Conservation (phyloP, 2,888 invertebrate genomes). For the Metacarcinus magister region DNA sequence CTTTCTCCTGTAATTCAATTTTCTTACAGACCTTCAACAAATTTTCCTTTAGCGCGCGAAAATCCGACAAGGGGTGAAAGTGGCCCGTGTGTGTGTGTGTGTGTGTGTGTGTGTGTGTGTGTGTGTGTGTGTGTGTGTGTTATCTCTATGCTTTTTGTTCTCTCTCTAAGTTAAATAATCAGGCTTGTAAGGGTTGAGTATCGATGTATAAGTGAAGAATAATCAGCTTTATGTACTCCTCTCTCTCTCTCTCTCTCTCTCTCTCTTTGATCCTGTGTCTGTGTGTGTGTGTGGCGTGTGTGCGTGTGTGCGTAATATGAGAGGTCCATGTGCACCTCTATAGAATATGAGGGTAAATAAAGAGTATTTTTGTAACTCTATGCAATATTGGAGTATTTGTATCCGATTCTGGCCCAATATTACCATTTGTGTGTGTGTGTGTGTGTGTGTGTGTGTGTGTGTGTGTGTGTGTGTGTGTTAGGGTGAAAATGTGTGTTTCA, state of each 20-base stretch:
- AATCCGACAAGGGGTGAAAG: neutral
- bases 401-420: neutral
- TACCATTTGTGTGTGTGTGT: neutral
- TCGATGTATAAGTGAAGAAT: neutral
- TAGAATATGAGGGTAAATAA: neutral
- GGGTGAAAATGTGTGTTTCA: neutral
- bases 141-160: neutral
- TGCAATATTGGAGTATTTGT: conserved; percentile 36
- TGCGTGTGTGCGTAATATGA: neutral
- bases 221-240: neutral
- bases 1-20: conserved; percentile 14
- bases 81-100: neutral
- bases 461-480: conserved; percentile 1
- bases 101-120: conserved; percentile 52
- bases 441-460: neutral
- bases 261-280: neutral
- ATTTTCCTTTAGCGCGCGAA: neutral
- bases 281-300: conserved; percentile 45
- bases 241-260: neutral
- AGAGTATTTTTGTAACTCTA: conserved; percentile 33
- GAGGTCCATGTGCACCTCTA: neutral
- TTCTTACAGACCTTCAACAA: conserved; percentile 14
- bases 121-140: conserved; percentile 40
- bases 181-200: too few species aligned
- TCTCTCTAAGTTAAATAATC: neutral